phyloP scores from a whole-genome alignment of 1,140 invertebrate genomes.

The Paraescarpia echinospica region DNA sequence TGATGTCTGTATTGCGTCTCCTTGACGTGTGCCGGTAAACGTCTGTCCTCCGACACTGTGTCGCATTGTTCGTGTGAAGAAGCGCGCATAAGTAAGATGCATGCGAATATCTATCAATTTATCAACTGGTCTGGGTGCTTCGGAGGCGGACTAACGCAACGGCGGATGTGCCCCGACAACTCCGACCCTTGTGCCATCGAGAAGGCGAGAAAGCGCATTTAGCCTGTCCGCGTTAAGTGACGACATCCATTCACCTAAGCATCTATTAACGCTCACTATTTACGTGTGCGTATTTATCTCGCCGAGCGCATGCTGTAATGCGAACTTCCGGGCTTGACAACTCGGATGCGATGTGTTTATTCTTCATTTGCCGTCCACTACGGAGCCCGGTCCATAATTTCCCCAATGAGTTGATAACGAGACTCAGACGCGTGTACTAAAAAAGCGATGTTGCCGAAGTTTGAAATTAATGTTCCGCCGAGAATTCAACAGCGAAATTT shows the following conservation, averaged over 20 bases:
- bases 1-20: not conserved
- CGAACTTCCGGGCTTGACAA: not conserved
- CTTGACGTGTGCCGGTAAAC: not conserved
- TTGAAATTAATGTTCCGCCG: not conserved
- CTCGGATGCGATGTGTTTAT: not conserved
- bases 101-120: not conserved
- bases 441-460: not conserved
- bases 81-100: not conserved
- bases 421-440: not conserved
- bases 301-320: not conserved
- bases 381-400: not conserved
- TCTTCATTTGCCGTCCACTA: not conserved
- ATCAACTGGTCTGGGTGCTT: not conserved
- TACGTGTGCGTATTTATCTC: not conserved
- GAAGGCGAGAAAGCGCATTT: not conserved
- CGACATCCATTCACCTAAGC: not conserved
- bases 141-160: not conserved
- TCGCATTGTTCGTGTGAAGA: not conserved
- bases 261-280: not conserved
- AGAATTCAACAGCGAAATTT: not conserved
- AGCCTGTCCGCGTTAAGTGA: not conserved
- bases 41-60: not conserved
- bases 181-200: not conserved
- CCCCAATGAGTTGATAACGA: not conserved
- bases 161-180: not conserved